Conservation (phyloP, 2,113 vertebrate species). For the Pterocles gutturalis region DNA sequence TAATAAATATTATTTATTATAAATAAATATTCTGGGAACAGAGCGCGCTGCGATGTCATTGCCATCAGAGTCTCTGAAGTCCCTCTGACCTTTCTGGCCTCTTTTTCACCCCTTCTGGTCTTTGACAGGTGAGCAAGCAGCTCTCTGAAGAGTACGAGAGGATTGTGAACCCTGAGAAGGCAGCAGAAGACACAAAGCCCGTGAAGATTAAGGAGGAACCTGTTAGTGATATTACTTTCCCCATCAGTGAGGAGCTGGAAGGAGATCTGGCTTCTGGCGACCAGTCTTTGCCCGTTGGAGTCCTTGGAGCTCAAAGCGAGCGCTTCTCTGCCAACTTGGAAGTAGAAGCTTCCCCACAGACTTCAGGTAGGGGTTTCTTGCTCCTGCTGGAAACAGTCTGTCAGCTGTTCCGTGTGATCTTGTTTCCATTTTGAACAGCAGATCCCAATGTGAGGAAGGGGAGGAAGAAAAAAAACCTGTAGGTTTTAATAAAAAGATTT, state of each 20-base stretch:
- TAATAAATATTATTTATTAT: too few relatives aligned
- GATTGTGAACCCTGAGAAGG: conserved; percentile 95
- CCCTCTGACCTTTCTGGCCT: conserved; percentile 3
- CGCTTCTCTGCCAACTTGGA: conserved; percentile 89
- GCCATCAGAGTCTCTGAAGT: conserved; percentile 19
- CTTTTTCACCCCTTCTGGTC: neutral
- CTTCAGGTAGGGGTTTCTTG: conserved; percentile 81
- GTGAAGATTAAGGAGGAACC: conserved; percentile 94
- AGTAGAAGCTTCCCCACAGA: conserved; percentile 91
- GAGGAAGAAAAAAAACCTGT: neutral
- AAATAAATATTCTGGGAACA: neutral
- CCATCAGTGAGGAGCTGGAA: conserved; percentile 92
- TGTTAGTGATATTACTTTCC: conserved; percentile 91
- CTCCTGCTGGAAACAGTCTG: neutral
- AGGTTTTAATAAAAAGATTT: neutral
- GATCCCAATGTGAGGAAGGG: neutral
- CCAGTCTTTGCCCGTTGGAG: conserved; percentile 91
- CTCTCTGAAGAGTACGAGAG: conserved; percentile 96
- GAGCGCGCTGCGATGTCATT: neutral
- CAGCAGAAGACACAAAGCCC: conserved; percentile 93
- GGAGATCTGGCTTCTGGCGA: conserved; percentile 91
- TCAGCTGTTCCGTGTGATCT: neutral
- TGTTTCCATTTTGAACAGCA: neutral
- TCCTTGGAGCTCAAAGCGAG: conserved; percentile 88
- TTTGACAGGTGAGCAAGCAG: conserved; percentile 91